Evolutionary conservation across 2,797 vertebrate genomes (phyloP).

Genomic region (Myotis pilosus): DNA sequence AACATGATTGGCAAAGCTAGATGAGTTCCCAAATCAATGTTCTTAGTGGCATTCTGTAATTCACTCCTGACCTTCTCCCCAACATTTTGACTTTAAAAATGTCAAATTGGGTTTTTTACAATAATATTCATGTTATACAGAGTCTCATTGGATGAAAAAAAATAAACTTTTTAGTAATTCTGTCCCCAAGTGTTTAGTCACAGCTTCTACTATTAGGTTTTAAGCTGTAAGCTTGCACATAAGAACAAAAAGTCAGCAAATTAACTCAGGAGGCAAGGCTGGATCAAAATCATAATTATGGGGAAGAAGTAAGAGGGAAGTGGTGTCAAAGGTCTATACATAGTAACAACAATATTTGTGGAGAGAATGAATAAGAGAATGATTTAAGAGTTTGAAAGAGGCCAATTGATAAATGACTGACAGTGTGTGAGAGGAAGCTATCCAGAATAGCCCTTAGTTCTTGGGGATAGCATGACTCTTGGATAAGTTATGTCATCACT

Average conservation of each 20-base stretch:
- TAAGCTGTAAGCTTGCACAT: neutral
- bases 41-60: neutral
- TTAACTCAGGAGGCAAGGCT: neutral
- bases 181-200: neutral
- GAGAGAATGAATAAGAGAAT: too few species aligned
- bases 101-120: neutral
- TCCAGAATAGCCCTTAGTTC: too few species aligned
- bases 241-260: neutral
- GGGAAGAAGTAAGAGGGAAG: too few species aligned
- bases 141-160: neutral
- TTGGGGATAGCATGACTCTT: too few species aligned
- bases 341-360: too few species aligned
- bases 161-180: neutral
- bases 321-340: too few species aligned
- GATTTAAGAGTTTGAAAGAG: too few species aligned
- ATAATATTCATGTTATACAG: neutral
- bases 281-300: neutral
- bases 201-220: neutral
- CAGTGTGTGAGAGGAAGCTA: too few species aligned
- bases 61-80: neutral
- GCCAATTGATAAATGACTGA: too few species aligned
- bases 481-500: too few species aligned
- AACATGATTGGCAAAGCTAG: neutral
- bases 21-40: neutral
- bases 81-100: neutral